Evolutionary conservation across 2,888 invertebrate genomes (phyloP), one percentile per base, ranked within the genome.

Genomic region (Eupithecia dodoneata): DNA sequence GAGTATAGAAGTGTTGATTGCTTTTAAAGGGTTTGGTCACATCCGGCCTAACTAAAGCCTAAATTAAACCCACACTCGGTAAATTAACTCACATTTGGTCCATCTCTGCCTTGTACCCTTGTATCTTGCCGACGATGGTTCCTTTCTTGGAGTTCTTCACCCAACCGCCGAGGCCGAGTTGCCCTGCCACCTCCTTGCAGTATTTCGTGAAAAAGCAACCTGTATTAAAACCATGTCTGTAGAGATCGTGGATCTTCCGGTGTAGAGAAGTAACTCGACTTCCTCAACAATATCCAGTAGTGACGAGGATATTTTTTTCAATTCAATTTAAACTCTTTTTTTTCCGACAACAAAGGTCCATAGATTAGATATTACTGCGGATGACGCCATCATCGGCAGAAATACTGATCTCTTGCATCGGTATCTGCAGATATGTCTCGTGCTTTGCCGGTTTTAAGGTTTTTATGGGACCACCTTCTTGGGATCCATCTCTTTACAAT

Each of bases 141-240:
- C 98, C 98, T 79, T 96, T 96, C 90, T 97, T 97, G 67, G 98
- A 97, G 91, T 99, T 99, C 94, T 98, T 98, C 83, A 99, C 97
- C 99, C 99, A 99, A 10, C 99, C 99, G 44, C 96, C 96, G 55
- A 99, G 95, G 41, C 97, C 97, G 52, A 97, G 93, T 86, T 97
- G 96, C 75, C 96, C 96, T 73, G 97, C 97, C 81, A 97, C 94
- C 88, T 98, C 98, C 84, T 97, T 97, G 87, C 98, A 98, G 90
- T 97, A 97, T 94, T 99, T 98, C 30, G 98, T 98, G 91, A 98
- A 98, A 91, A 97, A 97, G 82, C 97, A 97, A 77, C 98, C 98
- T 98, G 93, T 4, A 89, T 84, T 9, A 15, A 45, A 67, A 70
- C 3, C 0, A 12, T 45, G 70, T 42, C 66, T 30, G 18, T 59